These are phyloP conservation scores for Dryadula phaetusa DNA, from an alignment of 2,888 invertebrate genomes.

Conservation along the genomic window DNA sequence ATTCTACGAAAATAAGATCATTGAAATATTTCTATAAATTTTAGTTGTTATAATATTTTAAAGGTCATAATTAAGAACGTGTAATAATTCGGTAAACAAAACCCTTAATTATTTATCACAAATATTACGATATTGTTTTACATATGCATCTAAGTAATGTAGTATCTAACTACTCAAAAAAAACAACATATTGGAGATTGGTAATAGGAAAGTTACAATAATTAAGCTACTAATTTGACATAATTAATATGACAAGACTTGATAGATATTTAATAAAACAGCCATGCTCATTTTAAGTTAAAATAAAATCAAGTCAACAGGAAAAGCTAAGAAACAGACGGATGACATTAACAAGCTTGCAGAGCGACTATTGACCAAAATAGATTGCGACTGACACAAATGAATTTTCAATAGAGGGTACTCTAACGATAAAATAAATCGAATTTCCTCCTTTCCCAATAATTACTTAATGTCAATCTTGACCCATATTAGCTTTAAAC, in stretches of 20 bases:
- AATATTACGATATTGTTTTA: too few species aligned
- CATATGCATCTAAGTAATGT: too few species aligned
- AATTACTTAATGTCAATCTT: neutral
- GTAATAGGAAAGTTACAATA: too few species aligned
- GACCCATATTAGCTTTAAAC: conserved; percentile 7
- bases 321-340: conserved; percentile 33
- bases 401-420: conserved; percentile 30
- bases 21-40: neutral
- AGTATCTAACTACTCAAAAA: too few species aligned
- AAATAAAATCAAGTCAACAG: conserved; percentile 12
- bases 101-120: neutral
- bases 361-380: conserved; percentile 39
- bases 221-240: neutral
- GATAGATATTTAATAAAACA: neutral
- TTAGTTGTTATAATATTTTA: neutral
- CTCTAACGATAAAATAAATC: conserved; percentile 23
- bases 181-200: too few species aligned
- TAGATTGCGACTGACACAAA: conserved; percentile 36
- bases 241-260: neutral
- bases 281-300: neutral
- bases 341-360: conserved; percentile 38
- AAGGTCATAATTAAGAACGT: neutral
- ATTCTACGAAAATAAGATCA: neutral
- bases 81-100: neutral
- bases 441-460: conserved; percentile 30